Conservation (phyloP, 2,113 vertebrate genomes). For the Pelvicachromis taeniatus region DNA sequence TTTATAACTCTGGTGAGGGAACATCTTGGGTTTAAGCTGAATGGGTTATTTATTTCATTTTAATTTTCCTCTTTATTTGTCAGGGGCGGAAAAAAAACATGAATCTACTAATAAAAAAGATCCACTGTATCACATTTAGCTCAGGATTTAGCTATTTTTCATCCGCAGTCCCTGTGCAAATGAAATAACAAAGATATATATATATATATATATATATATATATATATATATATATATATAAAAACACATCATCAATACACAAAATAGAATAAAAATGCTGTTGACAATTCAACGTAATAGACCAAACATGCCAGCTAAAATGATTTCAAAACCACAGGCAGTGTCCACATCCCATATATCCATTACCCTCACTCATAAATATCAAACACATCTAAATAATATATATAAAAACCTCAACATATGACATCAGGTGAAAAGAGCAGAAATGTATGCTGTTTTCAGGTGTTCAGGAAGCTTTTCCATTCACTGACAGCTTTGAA, state of each 20-base stretch:
- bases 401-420: not conserved
- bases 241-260: not conserved
- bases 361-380: not conserved
- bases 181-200: fast-evolving
- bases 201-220: fast-evolving
- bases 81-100: fast-evolving
- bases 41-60: not conserved
- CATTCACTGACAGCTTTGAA: too few species aligned
- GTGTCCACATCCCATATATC: not conserved
- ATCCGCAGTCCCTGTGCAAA: not conserved
- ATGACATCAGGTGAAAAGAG: too few species aligned
- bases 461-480: too few species aligned
- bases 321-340: not conserved
- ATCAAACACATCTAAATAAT: not conserved
- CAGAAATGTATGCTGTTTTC: too few species aligned
- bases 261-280: not conserved
- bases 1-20: fast-evolving
- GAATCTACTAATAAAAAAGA: not conserved
- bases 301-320: not conserved
- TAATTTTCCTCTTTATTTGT: not conserved
- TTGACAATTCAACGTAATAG: not conserved
- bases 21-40: not conserved
- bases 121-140: not conserved
- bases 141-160: not conserved
- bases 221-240: fast-evolving